Percentiles rank a stretch among this genome's conserved stretches.
phyloP scores from a whole-genome alignment of 2,888 invertebrate species.

The Hylaea fasciaria region DNA sequence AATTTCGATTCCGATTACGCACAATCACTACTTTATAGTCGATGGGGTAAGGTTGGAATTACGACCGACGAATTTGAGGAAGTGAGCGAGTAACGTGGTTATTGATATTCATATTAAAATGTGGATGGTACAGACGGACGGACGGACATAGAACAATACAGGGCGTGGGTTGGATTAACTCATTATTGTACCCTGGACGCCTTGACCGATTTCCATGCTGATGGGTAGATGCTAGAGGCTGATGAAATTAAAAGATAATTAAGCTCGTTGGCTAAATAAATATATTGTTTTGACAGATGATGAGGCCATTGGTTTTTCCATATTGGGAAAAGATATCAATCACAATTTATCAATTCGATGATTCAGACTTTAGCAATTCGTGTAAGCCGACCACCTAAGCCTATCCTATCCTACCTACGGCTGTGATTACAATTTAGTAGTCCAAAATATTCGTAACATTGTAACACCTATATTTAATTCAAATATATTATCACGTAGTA shows the following conservation, averaged over 20 bases:
- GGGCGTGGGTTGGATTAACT: slow-evolving; percentile 80
- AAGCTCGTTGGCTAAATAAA: slow-evolving; percentile 36
- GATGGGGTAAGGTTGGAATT: slow-evolving; percentile 38
- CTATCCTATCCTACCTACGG: no score
- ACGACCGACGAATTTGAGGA: slow-evolving; percentile 3
- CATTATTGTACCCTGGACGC: slow-evolving; percentile 77
- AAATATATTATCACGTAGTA: no score
- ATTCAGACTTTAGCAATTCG: background rate
- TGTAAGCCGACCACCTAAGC: no score
- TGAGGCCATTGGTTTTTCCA: slow-evolving; percentile 14
- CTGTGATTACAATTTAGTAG: no score
- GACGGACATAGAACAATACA: slow-evolving; percentile 77
- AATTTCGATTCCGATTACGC: background rate
- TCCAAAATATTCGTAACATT: no score
- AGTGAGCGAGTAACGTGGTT: slow-evolving; percentile 42
- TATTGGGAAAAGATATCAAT: slow-evolving; percentile 8
- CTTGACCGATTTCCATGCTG: slow-evolving; percentile 81
- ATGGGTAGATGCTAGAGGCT: slow-evolving; percentile 49
- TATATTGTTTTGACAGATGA: slow-evolving; percentile 26
- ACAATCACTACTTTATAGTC: background rate
- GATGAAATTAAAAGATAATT: slow-evolving; percentile 45
- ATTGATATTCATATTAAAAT: slow-evolving; percentile 74
- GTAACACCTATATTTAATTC: no score
- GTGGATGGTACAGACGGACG: slow-evolving; percentile 71
- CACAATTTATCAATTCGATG: background rate